A percentile compares a stretch with the other conserved stretches of the same genome.
Conservation (phyloP, 2,113 vertebrate genomes). For the Helogale parvula region DNA sequence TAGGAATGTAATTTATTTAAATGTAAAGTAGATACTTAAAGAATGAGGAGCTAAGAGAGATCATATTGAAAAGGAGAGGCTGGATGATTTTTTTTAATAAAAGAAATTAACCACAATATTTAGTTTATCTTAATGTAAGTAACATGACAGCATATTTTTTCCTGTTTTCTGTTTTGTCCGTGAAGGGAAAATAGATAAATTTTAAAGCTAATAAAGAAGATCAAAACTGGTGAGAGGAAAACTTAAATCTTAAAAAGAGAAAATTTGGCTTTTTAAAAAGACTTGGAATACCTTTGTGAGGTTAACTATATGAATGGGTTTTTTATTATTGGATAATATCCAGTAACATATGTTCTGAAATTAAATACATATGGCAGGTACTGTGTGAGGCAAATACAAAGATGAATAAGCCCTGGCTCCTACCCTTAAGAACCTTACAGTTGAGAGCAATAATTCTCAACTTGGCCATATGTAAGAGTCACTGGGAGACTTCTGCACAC, state of each 20-base stretch:
- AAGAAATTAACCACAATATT: not conserved
- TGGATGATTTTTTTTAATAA: not conserved
- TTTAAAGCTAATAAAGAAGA: not conserved
- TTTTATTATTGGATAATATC: not conserved
- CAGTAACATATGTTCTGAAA: not conserved
- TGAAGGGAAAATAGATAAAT: not conserved
- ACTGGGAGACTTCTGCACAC: not conserved
- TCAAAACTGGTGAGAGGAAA: not conserved
- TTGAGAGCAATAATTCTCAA: not conserved
- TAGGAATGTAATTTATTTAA: conserved; percentile 41
- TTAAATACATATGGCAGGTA: not conserved
- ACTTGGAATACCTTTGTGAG: not conserved
- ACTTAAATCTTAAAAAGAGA: not conserved
- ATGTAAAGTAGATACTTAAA: conserved; percentile 25
- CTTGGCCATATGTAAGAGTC: not conserved
- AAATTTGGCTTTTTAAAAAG: not conserved
- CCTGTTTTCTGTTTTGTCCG: not conserved
- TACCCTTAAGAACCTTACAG: not conserved
- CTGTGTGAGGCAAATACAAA: not conserved
- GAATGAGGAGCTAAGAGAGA: not conserved
- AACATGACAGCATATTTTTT: not conserved
- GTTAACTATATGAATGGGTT: not conserved
- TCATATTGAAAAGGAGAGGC: not conserved
- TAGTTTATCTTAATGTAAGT: not conserved
- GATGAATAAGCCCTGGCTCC: not conserved